Base-by-base conservation (phyloP, 2,888 invertebrate species). In the Sylvicola cinctus region DNA sequence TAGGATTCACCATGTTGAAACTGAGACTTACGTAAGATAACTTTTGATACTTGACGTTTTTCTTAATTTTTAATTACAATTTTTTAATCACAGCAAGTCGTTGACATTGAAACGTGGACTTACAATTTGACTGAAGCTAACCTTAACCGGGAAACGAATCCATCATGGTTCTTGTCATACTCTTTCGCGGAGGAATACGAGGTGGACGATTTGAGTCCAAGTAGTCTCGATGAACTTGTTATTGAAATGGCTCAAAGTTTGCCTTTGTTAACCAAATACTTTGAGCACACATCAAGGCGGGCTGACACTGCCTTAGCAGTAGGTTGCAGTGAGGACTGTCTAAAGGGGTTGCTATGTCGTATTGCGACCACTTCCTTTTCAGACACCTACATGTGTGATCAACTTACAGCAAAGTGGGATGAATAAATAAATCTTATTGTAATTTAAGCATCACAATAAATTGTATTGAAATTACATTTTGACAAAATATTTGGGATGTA, bases 61-160 rank as follows among this genome's bases (percentile, higher is more conserved):
- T 28, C 13, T 8, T 28, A 28, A 28, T 8, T 28, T 25, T 8
- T n/a, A n/a, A n/a, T n/a, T n/a, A n/a, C n/a, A n/a, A n/a, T n/a
- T n/a, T n/a, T n/a, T n/a, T 34, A 31, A 20, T 55, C 55, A 11
- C 52, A 78, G 77, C 63, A 61, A 43, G 68, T 80, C 1, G 48
- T 66, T 23, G 72, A 76, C 46, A 70, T 74, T 38, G 63, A 73
- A 3, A 74, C 73, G 35, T 84, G 72, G 61, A 70, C 68, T 11
- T 74, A 76, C 49, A 79, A 87, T 51, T 52, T 88, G 28, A 76
- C 75, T 0, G 65, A 66, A 49, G 79, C 84, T 0, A 83, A 81
- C 49, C 48, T 63, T 10, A 55, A 60, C 2, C 65, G 68, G 0
- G 46, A 62, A 2, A 43, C 57, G 26, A 52, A 60, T n/a, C 81